Percentiles rank a stretch among this genome's conserved stretches.
Evolutionary conservation across 2,888 invertebrate species (phyloP).

Genomic region (Chymomyza caudatula): DNA sequence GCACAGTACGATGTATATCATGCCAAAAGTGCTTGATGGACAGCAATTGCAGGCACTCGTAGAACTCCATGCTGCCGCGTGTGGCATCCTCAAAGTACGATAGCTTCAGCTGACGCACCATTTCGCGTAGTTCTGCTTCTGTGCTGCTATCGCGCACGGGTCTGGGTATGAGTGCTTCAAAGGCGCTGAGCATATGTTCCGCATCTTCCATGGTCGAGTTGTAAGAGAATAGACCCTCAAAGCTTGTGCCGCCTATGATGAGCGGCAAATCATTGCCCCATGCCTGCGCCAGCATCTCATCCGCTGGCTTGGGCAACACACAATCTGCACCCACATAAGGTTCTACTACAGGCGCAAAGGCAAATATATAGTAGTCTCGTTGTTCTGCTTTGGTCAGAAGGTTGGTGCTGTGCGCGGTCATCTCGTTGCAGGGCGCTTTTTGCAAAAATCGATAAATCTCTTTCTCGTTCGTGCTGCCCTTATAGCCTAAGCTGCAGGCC

Average conservation of each 20-base stretch:
- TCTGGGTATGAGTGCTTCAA: conserved; percentile 59
- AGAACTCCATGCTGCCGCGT: conserved; percentile 49
- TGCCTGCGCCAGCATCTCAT: conserved; percentile 56
- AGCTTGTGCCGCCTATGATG: conserved; percentile 73
- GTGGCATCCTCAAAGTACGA: conserved; percentile 53
- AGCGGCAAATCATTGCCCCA: conserved; percentile 75
- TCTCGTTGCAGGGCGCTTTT: conserved; percentile 37
- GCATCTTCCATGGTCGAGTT: conserved; percentile 38
- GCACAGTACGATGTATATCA: conserved; percentile 64
- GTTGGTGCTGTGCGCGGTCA: conserved; percentile 34
- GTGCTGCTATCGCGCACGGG: conserved; percentile 52
- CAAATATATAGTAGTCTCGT: conserved; percentile 52
- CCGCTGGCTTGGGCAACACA: conserved; percentile 57
- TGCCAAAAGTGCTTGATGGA: conserved; percentile 74
- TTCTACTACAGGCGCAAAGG: conserved; percentile 73
- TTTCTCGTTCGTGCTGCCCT: conserved; percentile 75
- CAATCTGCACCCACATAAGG: conserved; percentile 68
- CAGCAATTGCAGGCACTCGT: conserved; percentile 49
- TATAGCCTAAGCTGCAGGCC: conserved; percentile 72
- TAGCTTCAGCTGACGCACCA: conserved; percentile 44
- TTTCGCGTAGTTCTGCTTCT: conserved; percentile 38
- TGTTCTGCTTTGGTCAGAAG: conserved; percentile 61
- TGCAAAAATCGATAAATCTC: conserved; percentile 61
- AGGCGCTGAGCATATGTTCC: conserved; percentile 42
- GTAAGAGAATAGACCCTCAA: conserved; percentile 73